Evolutionary conservation across 1,140 invertebrate genomes (phyloP).

Genomic region (Berghia stephanieae): DNA sequence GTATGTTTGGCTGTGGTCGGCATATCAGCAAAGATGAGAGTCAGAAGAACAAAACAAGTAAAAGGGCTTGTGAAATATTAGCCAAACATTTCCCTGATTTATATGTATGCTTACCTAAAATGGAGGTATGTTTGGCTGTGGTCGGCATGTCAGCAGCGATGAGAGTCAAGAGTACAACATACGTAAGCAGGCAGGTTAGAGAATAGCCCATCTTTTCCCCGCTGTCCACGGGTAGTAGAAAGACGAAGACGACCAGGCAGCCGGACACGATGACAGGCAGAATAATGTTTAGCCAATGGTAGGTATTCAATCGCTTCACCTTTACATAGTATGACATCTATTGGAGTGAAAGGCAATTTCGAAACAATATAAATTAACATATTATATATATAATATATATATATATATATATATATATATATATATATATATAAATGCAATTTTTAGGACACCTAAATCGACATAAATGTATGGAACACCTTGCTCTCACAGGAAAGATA

Average conservation of each 20-base stretch:
- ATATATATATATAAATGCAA: not conserved
- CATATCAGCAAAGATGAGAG: no score
- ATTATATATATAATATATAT: not conserved
- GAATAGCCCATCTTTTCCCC: conserved; percentile 59
- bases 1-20: no score
- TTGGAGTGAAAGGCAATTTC: no score
- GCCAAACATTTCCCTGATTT: no score
- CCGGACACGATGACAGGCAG: conserved; percentile 45
- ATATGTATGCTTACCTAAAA: conserved; percentile 30
- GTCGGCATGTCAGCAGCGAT: conserved; percentile 59
- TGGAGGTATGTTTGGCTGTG: conserved; percentile 37
- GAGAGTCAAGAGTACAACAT: conserved; percentile 60
- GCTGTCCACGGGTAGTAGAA: conserved; percentile 53
- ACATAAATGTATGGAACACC: no score
- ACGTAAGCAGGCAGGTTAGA: conserved; percentile 57
- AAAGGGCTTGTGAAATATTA: no score
- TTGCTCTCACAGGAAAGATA: no score
- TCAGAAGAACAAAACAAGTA: no score
- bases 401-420: not conserved
- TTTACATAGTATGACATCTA: conserved; percentile 37
- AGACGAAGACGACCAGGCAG: conserved; percentile 47
- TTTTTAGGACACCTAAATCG: no score
- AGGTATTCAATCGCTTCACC: conserved; percentile 31
- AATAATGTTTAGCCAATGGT: conserved; percentile 42
- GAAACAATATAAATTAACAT: no score